These are phyloP conservation scores for Leptopilina boulardi DNA, from an alignment of 1,140 invertebrate species.

Conservation along the genomic window DNA sequence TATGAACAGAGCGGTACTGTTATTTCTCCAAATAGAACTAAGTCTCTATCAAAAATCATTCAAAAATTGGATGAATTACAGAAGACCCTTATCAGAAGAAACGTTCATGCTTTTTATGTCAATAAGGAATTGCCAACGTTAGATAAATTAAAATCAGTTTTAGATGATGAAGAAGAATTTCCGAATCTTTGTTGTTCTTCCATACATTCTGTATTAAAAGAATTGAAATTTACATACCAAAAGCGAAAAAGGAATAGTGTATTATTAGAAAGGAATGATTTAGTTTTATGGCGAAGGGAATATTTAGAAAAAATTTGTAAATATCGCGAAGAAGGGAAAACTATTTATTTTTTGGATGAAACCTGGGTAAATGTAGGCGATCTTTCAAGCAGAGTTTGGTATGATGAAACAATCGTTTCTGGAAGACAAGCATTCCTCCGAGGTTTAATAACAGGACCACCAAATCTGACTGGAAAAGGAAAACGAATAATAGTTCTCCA, in stretches of 20 bases:
- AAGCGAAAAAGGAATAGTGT: not conserved
- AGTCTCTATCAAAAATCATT: too few species aligned
- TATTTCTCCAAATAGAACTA: too few species aligned
- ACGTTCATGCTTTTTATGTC: not conserved
- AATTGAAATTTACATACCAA: not conserved
- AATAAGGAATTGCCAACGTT: not conserved
- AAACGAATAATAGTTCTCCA: too few species aligned
- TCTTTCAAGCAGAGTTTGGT: not conserved
- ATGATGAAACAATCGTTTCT: not conserved
- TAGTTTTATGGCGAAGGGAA: not conserved
- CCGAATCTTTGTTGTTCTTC: not conserved
- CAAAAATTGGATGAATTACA: not conserved
- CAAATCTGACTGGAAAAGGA: too few species aligned
- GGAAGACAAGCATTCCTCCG: too few species aligned
- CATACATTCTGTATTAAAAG: too few species aligned
- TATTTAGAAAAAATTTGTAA: not conserved
- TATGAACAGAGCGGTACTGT: not conserved
- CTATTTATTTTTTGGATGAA: conserved; percentile 1
- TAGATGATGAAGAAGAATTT: not conserved
- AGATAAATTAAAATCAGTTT: not conserved
- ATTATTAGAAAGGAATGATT: not conserved
- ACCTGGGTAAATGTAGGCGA: not conserved
- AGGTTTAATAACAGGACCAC: too few species aligned
- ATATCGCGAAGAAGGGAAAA: not conserved
- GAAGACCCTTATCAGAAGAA: not conserved